Base-by-base conservation (phyloP, 2,888 invertebrate species). In the Tetheella fluctuosa region DNA sequence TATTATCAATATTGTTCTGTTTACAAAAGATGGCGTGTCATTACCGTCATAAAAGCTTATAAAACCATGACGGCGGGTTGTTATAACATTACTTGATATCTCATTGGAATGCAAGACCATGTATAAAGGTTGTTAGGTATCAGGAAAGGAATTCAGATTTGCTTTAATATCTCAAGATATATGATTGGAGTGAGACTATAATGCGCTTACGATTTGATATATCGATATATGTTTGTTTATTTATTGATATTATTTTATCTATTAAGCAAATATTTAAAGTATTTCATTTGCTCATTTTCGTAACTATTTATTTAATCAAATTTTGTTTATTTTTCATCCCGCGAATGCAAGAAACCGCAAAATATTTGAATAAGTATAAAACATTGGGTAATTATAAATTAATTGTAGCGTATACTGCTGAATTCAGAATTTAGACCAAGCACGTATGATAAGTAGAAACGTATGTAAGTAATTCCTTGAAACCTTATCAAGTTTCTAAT, bases 11-110 rank as follows among this genome's bases (percentile, higher is more conserved):
- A 15, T n/a, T 39, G 39, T n/a, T n/a, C n/a, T n/a, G n/a, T n/a
- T 54, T 15, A 30, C 3, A 55, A 25, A 1, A 30, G 20, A n/a
- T 55, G 34, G 23, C 37, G 54, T 23, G 54, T 23, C 0, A 55
- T 55, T 55, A 12, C 7, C 55, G 55, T 55, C 55, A 55, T n/a
- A 15, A 7, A 20, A 23, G 37, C 37, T 13, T 48, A 20, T 0
- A 48, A 20, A 48, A 48, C 48, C 10, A 48, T 48, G 48, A 48
- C 48, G 48, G 7, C 7, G 10, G 17, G n/a, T n/a, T n/a, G n/a
- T n/a, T n/a, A n/a, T n/a, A n/a, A n/a, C n/a, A 55, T 54, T 25
- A 54, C 28, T n/a, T 54, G 17, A 55, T 20, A 48, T 20, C 10
- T 20, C 48, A 48, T 48, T 48, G 17, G 48, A 48, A 48, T 48